Evolutionary conservation across 2,888 invertebrate species (phyloP).

Genomic region (Drosophila lutescens): DNA sequence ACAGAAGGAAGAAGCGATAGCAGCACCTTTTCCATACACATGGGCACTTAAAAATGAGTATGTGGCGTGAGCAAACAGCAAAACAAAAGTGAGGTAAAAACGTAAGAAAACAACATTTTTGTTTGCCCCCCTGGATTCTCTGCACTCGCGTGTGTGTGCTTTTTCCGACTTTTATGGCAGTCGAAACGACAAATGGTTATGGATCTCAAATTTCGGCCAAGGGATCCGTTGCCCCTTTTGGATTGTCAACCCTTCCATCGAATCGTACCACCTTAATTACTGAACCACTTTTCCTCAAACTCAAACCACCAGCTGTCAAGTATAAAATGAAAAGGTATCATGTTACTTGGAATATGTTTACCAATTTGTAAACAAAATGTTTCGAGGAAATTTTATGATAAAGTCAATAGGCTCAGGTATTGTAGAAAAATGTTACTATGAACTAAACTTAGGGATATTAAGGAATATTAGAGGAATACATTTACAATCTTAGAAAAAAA

Average conservation of each 20-base stretch:
- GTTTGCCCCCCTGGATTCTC: constrained; percentile 61
- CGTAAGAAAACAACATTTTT: constrained; percentile 56
- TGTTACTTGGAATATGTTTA: constrained; percentile 8
- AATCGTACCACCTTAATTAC: constrained; percentile 20
- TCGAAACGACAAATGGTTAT: constrained; percentile 5
- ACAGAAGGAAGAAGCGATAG: constrained; percentile 44
- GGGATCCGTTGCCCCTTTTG: constrained; percentile 20
- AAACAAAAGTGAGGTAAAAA: constrained; percentile 49
- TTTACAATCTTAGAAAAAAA: no score
- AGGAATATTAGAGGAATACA: no score
- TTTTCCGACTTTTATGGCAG: constrained; percentile 12
- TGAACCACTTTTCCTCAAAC: constrained; percentile 1
- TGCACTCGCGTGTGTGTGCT: constrained; percentile 29
- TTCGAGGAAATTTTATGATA: no score
- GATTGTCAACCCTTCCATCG: constrained; percentile 22
- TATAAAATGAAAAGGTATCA: background rate
- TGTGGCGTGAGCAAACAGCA: constrained; percentile 64
- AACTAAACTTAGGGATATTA: no score
- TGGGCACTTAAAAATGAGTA: constrained; percentile 43
- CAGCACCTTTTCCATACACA: constrained; percentile 65
- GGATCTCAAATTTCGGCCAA: constrained; percentile 42
- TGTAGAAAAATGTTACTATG: no score
- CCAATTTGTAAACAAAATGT: background rate
- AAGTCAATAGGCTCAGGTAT: no score
- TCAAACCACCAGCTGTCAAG: constrained; percentile 3